phyloP scores from a whole-genome alignment of 2,797 vertebrate genomes.

The Staurois parvus region DNA sequence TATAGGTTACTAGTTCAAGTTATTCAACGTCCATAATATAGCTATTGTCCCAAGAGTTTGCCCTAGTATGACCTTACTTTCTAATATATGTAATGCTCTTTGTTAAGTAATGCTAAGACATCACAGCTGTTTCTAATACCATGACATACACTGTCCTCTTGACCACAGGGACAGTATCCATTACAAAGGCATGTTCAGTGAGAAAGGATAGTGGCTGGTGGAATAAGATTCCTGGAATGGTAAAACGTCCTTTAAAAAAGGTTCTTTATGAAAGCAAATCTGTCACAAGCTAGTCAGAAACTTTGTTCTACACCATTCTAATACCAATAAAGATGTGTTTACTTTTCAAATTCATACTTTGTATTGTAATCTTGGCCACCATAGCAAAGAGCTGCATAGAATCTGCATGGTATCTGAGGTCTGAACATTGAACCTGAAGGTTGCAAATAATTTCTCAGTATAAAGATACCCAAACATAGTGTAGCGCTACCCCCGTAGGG shows the following conservation, averaged over 20 bases:
- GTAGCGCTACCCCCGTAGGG: too few relatives aligned
- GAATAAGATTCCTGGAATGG: background rate
- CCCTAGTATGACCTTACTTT: constrained; percentile 41
- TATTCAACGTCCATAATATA: constrained; percentile 35
- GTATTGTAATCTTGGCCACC: too few relatives aligned
- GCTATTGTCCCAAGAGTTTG: constrained; percentile 17
- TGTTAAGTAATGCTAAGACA: constrained; percentile 35
- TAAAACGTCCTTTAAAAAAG: background rate
- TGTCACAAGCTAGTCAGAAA: background rate
- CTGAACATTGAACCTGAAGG: too few relatives aligned
- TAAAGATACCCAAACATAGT: too few relatives aligned
- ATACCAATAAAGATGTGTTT: too few relatives aligned
- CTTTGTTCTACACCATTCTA: too few relatives aligned
- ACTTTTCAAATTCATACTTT: too few relatives aligned
- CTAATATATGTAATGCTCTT: constrained; percentile 37
- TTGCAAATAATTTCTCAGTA: too few relatives aligned
- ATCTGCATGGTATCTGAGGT: too few relatives aligned
- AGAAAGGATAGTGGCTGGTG: constrained; percentile 9
- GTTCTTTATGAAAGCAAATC: background rate
- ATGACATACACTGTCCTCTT: constrained; percentile 48
- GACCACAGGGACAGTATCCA: constrained; percentile 42
- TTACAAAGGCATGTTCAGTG: constrained; percentile 33
- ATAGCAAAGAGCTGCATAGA: too few relatives aligned
- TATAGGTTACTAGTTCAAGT: constrained; percentile 39
- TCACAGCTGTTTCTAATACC: constrained; percentile 40